A percentile compares a stretch with the other conserved stretches of the same genome.
Evolutionary conservation across 2,113 vertebrate species (phyloP).

Genomic region (Bubalus kerabau): DNA sequence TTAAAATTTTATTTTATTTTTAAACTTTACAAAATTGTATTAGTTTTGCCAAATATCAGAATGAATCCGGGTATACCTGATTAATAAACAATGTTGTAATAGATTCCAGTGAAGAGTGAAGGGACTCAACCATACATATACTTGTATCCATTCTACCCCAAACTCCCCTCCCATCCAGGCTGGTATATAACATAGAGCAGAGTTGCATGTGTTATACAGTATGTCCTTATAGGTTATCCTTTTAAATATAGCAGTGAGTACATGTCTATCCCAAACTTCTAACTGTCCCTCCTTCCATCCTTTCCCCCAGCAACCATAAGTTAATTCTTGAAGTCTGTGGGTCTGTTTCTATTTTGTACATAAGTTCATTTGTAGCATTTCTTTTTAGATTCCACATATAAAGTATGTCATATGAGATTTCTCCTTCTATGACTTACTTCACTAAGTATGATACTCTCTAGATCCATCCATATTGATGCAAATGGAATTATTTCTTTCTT

Average conservation of each 20-base stretch:
- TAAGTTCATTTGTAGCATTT: neutral
- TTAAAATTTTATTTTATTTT: neutral
- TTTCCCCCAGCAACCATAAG: neutral
- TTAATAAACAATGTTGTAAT: neutral
- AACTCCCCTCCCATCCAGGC: neutral
- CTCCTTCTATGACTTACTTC: neutral
- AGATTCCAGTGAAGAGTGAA: neutral
- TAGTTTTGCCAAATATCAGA: no score
- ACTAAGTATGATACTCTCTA: neutral
- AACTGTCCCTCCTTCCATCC: neutral
- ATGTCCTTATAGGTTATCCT: neutral
- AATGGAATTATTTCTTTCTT: neutral
- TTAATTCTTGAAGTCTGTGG: neutral
- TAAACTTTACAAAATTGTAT: no score
- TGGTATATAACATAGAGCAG: neutral
- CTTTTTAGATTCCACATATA: neutral
- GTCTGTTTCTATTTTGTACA: neutral
- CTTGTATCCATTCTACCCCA: neutral
- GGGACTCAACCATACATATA: neutral
- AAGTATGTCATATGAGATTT: neutral
- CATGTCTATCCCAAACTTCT: neutral
- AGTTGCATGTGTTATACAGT: neutral
- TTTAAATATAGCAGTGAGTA: neutral
- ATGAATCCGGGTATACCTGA: neutral
- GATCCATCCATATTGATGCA: neutral